Evolutionary conservation across 2,888 invertebrate genomes (phyloP).

Genomic region (Cremastobaeus sp.): DNA sequence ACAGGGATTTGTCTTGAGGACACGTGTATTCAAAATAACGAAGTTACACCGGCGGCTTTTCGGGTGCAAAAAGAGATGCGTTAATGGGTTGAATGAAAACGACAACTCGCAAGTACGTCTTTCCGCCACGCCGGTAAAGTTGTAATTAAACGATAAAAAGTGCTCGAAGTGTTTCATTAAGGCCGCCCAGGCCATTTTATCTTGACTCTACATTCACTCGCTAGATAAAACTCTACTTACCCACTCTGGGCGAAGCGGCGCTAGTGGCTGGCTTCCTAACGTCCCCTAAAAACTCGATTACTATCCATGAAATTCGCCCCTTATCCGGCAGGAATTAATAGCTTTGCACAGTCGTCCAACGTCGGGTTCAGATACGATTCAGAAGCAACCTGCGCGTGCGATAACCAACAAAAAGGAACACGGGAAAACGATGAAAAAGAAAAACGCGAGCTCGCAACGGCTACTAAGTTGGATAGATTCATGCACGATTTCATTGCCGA

Average conservation of each 20-base stretch:
- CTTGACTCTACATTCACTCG: conserved; percentile 53
- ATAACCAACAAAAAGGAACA: conserved; percentile 34
- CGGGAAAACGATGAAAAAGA: conserved; percentile 2
- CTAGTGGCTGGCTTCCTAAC: conserved; percentile 35
- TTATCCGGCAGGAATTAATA: conserved; percentile 55
- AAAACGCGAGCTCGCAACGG: conserved; percentile 19
- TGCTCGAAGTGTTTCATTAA: conserved; percentile 60
- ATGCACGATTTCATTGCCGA: conserved; percentile 25
- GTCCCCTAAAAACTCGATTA: conserved; percentile 57
- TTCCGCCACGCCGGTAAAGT: conserved; percentile 40
- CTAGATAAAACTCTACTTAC: conserved; percentile 44
- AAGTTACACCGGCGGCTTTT: conserved; percentile 9
- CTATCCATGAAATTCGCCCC: conserved; percentile 56
- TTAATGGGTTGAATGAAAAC: conserved; percentile 41
- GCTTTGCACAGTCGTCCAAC: conserved; percentile 45
- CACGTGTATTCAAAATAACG: conserved; percentile 1
- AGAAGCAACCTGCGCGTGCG: conserved; percentile 34
- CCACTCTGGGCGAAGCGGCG: conserved; percentile 29
- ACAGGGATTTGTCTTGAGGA: conserved; percentile 17
- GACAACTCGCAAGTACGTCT: conserved; percentile 37
- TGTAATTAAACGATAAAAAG: conserved; percentile 62
- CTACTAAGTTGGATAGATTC: conserved; percentile 26
- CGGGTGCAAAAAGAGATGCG: conserved; percentile 27
- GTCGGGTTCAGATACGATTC: conserved; percentile 43
- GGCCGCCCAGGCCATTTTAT: conserved; percentile 51